Evolutionary conservation across 2,113 vertebrate genomes (phyloP).

Genomic region (Chaetodon auriga): DNA sequence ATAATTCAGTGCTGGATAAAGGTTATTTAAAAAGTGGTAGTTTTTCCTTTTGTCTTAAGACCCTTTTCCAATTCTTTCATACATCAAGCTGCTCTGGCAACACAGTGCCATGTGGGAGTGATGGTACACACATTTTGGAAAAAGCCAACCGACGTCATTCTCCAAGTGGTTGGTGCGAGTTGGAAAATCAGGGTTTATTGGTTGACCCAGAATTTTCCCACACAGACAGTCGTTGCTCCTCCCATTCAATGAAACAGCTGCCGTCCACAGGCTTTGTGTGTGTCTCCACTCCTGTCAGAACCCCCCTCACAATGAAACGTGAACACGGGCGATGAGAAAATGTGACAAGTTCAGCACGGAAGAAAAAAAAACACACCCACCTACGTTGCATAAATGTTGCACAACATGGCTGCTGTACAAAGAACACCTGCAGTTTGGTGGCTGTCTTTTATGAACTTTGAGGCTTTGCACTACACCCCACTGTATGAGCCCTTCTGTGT

Average conservation of each 20-base stretch:
- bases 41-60: background rate
- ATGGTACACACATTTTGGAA: conserved; percentile 31
- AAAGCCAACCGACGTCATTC: conserved; percentile 33
- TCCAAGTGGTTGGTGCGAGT: conserved; percentile 31
- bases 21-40: background rate
- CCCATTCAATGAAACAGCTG: conserved; percentile 33
- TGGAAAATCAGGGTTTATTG: conserved; percentile 49
- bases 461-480: conserved; percentile 23
- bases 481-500: background rate
- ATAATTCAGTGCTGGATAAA: background rate
- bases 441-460: conserved; percentile 50
- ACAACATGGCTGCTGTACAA: background rate
- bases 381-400: background rate
- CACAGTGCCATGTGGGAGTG: background rate
- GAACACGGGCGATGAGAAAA: background rate
- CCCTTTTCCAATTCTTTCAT: background rate
- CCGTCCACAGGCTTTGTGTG: background rate
- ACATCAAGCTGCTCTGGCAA: background rate
- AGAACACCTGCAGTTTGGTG: conserved; percentile 53
- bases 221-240: conserved; percentile 20
- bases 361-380: background rate
- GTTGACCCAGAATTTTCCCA: conserved; percentile 45
- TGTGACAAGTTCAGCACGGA: background rate
- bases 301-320: background rate
- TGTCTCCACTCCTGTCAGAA: conserved; percentile 31